A percentile compares a stretch with the other conserved stretches of the same genome.
Conservation (phyloP, 2,888 invertebrate species). For the Adela reaumurella region DNA sequence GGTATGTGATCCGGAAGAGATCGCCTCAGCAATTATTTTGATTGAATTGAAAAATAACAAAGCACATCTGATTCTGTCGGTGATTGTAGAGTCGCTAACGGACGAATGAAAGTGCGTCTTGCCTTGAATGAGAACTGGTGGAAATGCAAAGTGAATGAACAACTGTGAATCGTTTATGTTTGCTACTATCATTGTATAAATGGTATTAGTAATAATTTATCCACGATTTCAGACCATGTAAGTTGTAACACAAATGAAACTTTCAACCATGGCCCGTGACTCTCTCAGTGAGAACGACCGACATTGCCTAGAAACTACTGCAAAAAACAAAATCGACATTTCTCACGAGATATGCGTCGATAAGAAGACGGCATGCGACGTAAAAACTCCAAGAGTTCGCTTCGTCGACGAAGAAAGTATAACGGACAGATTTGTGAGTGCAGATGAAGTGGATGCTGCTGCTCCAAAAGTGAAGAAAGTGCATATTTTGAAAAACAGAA, state of each 20-base stretch:
- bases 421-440: slow-evolving; percentile 43
- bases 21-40: not conserved
- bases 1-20: not conserved
- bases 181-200: no score
- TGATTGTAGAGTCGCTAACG: not conserved
- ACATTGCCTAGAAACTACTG: slow-evolving; percentile 32
- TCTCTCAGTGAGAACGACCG: slow-evolving; percentile 45
- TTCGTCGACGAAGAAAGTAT: slow-evolving; percentile 49
- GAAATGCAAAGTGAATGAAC: no score
- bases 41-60: not conserved
- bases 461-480: slow-evolving; percentile 45
- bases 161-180: no score
- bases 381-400: slow-evolving; percentile 40
- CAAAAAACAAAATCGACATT: slow-evolving; percentile 35
- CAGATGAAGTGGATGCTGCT: slow-evolving; percentile 44
- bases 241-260: not conserved
- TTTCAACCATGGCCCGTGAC: slow-evolving; percentile 42
- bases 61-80: not conserved
- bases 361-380: slow-evolving; percentile 25
- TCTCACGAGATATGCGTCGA: slow-evolving; percentile 29
- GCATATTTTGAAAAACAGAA: slow-evolving; percentile 47
- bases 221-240: no score
- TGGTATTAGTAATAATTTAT: no score
- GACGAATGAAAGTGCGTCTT: not conserved
- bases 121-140: not conserved